These are phyloP conservation scores for Omphaloscelis lunosa DNA, from an alignment of 2,888 invertebrate genomes.

Conservation along the genomic window DNA sequence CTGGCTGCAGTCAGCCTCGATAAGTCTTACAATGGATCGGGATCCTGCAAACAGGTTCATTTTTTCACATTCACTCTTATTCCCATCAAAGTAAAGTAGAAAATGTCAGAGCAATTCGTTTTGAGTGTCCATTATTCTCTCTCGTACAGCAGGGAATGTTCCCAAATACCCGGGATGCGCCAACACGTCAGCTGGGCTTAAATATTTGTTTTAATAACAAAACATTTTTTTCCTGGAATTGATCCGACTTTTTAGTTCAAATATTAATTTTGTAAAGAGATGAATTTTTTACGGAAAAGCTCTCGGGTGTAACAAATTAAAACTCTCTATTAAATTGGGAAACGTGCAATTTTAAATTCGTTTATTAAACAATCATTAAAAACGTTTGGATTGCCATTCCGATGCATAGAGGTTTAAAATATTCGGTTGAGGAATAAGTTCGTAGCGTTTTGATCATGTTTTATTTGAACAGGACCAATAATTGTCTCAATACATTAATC, in stretches of 20 bases:
- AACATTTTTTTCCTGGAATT: constrained; percentile 35
- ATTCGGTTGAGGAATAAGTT: no score
- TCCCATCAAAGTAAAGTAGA: constrained; percentile 28
- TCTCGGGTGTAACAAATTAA: not conserved
- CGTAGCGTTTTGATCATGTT: no score
- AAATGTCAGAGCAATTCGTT: constrained; percentile 39
- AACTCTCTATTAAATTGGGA: constrained; percentile 8
- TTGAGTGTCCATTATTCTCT: constrained; percentile 55
- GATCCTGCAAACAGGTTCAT: constrained; percentile 8
- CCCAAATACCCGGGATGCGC: constrained; percentile 42
- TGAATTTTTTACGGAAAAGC: not conserved
- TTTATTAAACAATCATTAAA: constrained; percentile 1
- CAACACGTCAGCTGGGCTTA: constrained; percentile 53
- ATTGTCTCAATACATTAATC: no score
- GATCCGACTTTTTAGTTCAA: constrained; percentile 36
- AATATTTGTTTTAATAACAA: constrained; percentile 66
- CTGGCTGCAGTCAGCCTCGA: constrained; percentile 42
- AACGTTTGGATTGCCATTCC: not conserved
- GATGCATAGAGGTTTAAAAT: not conserved
- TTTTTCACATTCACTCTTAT: constrained; percentile 35
- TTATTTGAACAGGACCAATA: no score
- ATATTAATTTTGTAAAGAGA: constrained; percentile 22
- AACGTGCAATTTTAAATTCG: not conserved
- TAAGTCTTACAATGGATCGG: constrained; percentile 22
- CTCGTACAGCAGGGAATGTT: constrained; percentile 35